Evolutionary conservation across 1,140 invertebrate genomes (phyloP), one percentile per base, ranked within the genome.

Genomic region (Glomeris maerens): DNA sequence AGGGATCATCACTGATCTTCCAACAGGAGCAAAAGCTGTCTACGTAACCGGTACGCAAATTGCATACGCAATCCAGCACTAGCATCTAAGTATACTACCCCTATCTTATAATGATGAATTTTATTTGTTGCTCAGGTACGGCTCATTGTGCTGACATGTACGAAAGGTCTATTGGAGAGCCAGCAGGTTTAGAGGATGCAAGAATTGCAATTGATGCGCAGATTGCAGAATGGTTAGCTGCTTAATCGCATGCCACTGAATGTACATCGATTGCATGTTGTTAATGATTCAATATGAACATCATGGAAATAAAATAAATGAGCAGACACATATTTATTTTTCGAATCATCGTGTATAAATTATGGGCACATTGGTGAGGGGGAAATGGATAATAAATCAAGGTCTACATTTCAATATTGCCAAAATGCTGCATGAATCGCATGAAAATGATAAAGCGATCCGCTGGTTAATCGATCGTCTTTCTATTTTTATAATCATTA

Each of bases 61-160:
- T n/a, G n/a, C n/a, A n/a, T n/a, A n/a, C n/a, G n/a, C n/a, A 26
- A 20, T 5, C 14, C 28, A 23, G 28, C 26, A 45, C 14, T 5
- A 23, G n/a, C 7, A 23, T 20, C 5, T 5, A 45, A 45, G 3
- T 45, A 23, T 26, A 45, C 5, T 20, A 20, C 17, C 5, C 20
- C 17, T 20, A 10, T 42, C 10, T 10, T 20, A 45, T 27, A 14
- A 26, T 21, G n/a, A 20, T 5, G n/a, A 45, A 7, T 20, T 23
- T 4, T 23, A 20, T 23, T 45, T 45, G 4, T 27, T 27, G n/a
- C n/a, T 26, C 28, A 45, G 54, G 55, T 3, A 69, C 67, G 23
- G 68, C 68, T 3, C 68, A 70, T 55, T 70, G 68, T 60, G 67
- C 68, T 26, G 67, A 70, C 58, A 67, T 69, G 67, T 70, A 70